phyloP scores from a whole-genome alignment of 2,113 vertebrate genomes.

The Meleagris gallopavo region DNA sequence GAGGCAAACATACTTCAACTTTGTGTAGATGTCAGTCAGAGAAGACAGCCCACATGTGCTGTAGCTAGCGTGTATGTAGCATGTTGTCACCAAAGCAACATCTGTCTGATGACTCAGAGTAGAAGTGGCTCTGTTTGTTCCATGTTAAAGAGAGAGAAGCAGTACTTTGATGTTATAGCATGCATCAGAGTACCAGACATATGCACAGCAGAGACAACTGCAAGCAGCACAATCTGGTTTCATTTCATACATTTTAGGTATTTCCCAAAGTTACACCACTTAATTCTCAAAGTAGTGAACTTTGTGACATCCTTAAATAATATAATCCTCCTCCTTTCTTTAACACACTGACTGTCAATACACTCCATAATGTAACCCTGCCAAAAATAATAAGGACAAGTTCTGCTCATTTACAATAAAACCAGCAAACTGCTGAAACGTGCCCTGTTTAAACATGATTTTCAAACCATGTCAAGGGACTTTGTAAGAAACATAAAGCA shows the following conservation, averaged over 20 bases:
- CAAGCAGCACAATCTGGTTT: background rate
- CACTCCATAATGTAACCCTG: background rate
- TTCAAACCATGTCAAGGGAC: slow-evolving; percentile 11
- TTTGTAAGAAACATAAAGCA: background rate
- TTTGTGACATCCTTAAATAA: background rate
- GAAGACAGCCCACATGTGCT: background rate
- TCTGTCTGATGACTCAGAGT: slow-evolving; percentile 48
- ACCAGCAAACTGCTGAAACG: background rate
- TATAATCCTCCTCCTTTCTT: background rate
- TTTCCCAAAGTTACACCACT: background rate
- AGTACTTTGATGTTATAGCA: slow-evolving; percentile 29
- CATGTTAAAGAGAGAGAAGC: background rate
- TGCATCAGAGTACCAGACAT: slow-evolving; percentile 20
- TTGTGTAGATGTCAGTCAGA: background rate
- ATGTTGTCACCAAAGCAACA: slow-evolving; percentile 56
- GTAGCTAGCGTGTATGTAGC: background rate
- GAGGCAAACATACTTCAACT: background rate
- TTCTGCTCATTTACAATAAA: background rate
- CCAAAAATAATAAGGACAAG: background rate
- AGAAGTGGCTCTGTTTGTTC: slow-evolving; percentile 53
- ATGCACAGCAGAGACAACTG: background rate
- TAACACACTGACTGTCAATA: background rate
- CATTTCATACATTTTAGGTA: background rate
- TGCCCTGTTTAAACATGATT: background rate
- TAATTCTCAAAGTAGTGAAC: background rate